These are phyloP conservation scores for Agrochola circellaris DNA, from an alignment of 2,888 invertebrate species.

Conservation along the genomic window DNA sequence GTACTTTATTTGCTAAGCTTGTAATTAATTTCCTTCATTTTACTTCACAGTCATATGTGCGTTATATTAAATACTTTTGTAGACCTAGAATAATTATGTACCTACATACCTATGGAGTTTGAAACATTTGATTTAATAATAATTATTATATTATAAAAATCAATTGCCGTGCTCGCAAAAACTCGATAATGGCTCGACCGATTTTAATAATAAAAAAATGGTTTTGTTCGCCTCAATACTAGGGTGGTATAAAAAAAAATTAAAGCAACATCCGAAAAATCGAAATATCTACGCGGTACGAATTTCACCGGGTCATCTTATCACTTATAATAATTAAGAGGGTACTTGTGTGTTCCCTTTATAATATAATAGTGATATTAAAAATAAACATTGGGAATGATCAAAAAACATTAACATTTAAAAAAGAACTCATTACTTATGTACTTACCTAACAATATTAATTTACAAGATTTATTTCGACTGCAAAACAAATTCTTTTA, in stretches of 20 bases:
- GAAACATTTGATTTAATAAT: neutral
- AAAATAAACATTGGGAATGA: neutral
- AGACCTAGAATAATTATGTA: neutral
- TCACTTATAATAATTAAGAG: neutral
- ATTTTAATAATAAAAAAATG: too few species aligned
- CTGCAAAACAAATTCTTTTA: conserved; percentile 28
- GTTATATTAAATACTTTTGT: neutral
- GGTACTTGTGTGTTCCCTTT: neutral
- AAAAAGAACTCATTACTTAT: conserved; percentile 2
- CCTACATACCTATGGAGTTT: neutral
- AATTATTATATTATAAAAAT: too few species aligned
- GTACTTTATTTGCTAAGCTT: neutral
- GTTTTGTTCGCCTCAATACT: too few species aligned
- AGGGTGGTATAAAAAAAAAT: too few species aligned
- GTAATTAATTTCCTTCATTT: too few species aligned
- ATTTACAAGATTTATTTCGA: neutral
- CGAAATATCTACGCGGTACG: too few species aligned
- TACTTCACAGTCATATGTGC: neutral
- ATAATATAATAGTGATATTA: neutral
- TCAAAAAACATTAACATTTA: neutral
- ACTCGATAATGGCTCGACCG: too few species aligned
- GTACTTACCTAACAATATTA: conserved; percentile 6
- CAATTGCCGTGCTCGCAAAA: too few species aligned
- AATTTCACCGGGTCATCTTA: too few species aligned
- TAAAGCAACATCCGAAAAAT: too few species aligned